These are phyloP conservation scores for Panthera uncia DNA, from an alignment of 2,113 vertebrate genomes.

Conservation along the genomic window DNA sequence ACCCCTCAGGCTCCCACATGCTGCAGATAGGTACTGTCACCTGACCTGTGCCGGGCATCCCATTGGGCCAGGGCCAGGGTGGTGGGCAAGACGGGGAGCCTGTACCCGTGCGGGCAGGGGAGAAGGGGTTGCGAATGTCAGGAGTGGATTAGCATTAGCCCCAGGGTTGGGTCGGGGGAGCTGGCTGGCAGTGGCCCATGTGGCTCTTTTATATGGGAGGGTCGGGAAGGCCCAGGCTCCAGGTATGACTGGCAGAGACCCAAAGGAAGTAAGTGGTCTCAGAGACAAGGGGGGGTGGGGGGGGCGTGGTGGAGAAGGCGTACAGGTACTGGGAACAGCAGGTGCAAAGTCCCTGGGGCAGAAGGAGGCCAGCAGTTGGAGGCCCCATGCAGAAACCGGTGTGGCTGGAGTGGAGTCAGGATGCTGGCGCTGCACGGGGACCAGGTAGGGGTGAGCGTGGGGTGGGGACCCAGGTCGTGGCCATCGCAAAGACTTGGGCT, in stretches of 20 bases:
- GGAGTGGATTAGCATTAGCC: background rate
- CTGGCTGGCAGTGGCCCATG: background rate
- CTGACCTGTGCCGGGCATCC: background rate
- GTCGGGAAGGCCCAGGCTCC: background rate
- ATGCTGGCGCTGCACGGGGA: background rate
- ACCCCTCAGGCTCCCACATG: background rate
- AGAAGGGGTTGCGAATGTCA: background rate
- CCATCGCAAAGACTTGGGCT: background rate
- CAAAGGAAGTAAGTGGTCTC: background rate
- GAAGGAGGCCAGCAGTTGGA: background rate
- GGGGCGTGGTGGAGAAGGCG: background rate
- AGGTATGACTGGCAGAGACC: background rate
- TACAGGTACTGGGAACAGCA: background rate
- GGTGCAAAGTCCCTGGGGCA: background rate
- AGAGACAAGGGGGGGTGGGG: background rate
- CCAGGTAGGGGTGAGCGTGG: accelerated
- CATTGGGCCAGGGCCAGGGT: background rate
- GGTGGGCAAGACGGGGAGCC: background rate
- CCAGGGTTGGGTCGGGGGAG: background rate
- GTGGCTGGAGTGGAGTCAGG: background rate
- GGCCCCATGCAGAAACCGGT: background rate
- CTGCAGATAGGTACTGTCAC: background rate
- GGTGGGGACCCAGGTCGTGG: background rate
- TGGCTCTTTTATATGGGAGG: background rate
- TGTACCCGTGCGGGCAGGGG: background rate